Base-by-base conservation (phyloP, 2,888 invertebrate species). In the Hypolimnas misippus region DNA sequence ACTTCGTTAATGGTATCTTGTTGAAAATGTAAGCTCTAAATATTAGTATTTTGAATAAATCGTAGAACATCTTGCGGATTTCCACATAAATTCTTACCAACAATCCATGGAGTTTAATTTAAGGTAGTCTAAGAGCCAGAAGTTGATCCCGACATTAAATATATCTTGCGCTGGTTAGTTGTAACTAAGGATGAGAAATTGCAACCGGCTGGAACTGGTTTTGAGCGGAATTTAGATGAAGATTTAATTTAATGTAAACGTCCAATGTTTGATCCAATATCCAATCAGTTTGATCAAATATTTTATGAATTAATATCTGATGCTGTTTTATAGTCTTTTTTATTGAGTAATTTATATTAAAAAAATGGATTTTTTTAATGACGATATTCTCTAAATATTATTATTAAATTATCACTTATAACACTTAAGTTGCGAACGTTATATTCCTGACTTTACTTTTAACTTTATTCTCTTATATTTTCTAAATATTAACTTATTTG, bases 131-230 rank as follows among this genome's bases (percentile, higher is more conserved):
- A 58, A 53, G 52, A 59, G 58, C 52, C 35, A 59, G 59, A 59
- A 59, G 65, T 67, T 65, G 65, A 65, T 65, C 55, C 55, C 54
- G 62, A 65, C 62, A 57, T 57, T 63, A 65, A 56, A 68, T 68
- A 65, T 63, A 68, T 65, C 67, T 63, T 53, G 25, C 42, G 55
- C 44, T 46, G 51, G 67, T 63, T 65, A 58, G 63, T 54, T 61
- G 63, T 61, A 63, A 65, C 63, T 68, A 68, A 68, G 63, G 67
- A 65, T 57, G 46, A 62, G 35, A 57, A 46, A 57, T 57, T 19
- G 52, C 42, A 29, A 46, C 35, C 35, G 44, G 35, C 42, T 35
- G 21, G 17, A 52, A 17, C 33, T 46, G 42, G 46, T 35, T 46
- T 46, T 46, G 14, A 19, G 25, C 49, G 49, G 53, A 53, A 59